Percentiles rank a stretch among this genome's conserved stretches.
These are phyloP conservation scores for Rhabdornis inornatus DNA, from an alignment of 2,113 vertebrate genomes.

Conservation along the genomic window DNA sequence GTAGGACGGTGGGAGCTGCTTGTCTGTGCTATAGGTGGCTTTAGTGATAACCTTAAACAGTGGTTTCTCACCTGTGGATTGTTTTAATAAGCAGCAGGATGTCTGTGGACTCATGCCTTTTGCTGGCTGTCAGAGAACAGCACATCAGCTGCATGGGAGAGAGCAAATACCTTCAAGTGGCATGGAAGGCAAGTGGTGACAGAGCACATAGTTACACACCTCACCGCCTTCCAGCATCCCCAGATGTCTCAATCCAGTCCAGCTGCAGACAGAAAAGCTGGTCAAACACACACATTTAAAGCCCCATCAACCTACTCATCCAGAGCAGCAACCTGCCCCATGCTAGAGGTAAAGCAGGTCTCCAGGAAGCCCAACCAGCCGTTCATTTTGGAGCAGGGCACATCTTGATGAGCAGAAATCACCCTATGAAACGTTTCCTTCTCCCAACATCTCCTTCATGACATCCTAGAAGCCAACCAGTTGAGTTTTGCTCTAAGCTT, in stretches of 20 bases:
- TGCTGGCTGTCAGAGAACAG: neutral
- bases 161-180: neutral
- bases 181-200: neutral
- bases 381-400: fast-evolving
- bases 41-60: neutral
- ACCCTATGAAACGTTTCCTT: fast-evolving
- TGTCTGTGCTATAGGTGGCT: neutral
- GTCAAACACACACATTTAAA: neutral
- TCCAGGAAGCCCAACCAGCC: neutral
- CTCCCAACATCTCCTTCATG: neutral
- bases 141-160: neutral
- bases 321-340: neutral
- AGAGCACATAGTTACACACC: neutral
- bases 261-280: neutral
- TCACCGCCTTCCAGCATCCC: neutral
- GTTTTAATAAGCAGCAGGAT: neutral
- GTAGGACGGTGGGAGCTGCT: neutral
- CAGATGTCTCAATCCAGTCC: neutral
- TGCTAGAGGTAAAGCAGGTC: neutral
- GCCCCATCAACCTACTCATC: neutral
- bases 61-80: neutral
- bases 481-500: neutral
- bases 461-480: neutral
- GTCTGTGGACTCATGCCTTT: neutral
- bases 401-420: neutral